Evolutionary conservation across 2,113 vertebrate species (phyloP), one percentile per base, ranked within the genome.

Genomic region (Mirounga angustirostris): DNA sequence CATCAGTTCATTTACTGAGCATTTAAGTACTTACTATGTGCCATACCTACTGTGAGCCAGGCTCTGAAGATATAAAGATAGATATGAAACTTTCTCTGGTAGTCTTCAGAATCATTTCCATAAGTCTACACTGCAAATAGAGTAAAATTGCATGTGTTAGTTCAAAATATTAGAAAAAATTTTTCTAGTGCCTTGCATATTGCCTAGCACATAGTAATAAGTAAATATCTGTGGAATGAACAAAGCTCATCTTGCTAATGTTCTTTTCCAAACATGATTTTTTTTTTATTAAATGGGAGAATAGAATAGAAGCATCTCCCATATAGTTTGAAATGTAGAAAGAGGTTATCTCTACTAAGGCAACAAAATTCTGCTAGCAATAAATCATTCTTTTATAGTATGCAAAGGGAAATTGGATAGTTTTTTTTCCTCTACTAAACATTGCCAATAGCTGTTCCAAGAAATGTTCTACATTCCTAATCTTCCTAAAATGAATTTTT

Each of bases 401-500:
- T 81, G 81, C 83, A 94, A 97, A 76, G 81, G 79, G 93, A 96
- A 97, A 96, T 69, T 65, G 78, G 56, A 87, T 92, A 71, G 81
- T 24, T 89, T 78, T 46, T 74, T 74, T 94, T 58, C 2, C 21
- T 7, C n/a, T 52, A 54, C 19, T 43, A 93, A 97, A 96, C 21
- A 97, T 94, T 97, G 82, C 87, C 92, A 83, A 36, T 95, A 95
- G 82, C 83, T 69, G 4, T 52, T 95, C 63, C 58, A 95, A 97
- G 92, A 98, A 98, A 98, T 95, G 73, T 92, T 92, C 81, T 95
- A 73, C 71, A 69, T 85, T 94, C 36, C 58, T 97, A 91, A 65
- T 85, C 71, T 98, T 97, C 71, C 28, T 79, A 87, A 97, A 97
- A 97, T 97, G 84, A 96, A 98, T 95, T 97, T 97, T 97, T 98